Percentiles rank a stretch among this genome's conserved stretches.
Conservation (phyloP, 2,797 vertebrate species). For the Urophycis tenuis region DNA sequence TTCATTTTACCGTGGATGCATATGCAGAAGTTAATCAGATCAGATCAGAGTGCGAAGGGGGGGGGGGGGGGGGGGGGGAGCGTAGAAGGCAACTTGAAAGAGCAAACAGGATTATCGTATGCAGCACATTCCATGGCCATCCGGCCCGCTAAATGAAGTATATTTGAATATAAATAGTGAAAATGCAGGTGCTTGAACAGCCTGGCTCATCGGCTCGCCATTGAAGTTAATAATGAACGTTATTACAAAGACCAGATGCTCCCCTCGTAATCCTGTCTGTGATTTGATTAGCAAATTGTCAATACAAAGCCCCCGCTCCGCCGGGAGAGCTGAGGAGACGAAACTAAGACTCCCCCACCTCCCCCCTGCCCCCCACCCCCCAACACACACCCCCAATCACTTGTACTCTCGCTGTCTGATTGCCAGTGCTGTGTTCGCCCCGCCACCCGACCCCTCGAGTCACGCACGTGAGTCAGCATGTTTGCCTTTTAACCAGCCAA, state of each 20-base stretch:
- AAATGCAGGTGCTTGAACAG: constrained; percentile 28
- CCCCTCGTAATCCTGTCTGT: constrained; percentile 41
- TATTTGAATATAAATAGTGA: not conserved
- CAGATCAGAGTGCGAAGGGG: constrained; percentile 1
- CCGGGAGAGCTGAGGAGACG: constrained; percentile 29
- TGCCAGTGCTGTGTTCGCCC: not conserved
- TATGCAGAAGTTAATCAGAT: constrained; percentile 37
- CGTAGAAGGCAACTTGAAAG: not conserved
- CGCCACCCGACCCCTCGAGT: constrained; percentile 14
- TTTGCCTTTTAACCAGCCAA: constrained; percentile 17
- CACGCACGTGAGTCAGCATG: constrained; percentile 19
- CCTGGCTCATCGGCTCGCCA: constrained; percentile 14
- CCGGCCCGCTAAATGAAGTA: not conserved
- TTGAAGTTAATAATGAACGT: constrained; percentile 49
- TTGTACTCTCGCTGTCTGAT: not conserved
- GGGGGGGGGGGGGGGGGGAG: not conserved
- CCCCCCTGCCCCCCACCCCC: too few species aligned
- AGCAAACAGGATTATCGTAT: constrained; percentile 6
- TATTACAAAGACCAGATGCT: constrained; percentile 61
- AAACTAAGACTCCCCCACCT: too few species aligned
- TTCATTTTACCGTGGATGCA: constrained; percentile 29
- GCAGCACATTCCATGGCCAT: constrained; percentile 6
- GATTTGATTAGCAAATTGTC: constrained; percentile 60
- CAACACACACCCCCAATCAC: not conserved
- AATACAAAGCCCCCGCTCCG: constrained; percentile 33